Evolutionary conservation across 2,113 vertebrate species (phyloP).

Genomic region (Orientallactaga bullata): DNA sequence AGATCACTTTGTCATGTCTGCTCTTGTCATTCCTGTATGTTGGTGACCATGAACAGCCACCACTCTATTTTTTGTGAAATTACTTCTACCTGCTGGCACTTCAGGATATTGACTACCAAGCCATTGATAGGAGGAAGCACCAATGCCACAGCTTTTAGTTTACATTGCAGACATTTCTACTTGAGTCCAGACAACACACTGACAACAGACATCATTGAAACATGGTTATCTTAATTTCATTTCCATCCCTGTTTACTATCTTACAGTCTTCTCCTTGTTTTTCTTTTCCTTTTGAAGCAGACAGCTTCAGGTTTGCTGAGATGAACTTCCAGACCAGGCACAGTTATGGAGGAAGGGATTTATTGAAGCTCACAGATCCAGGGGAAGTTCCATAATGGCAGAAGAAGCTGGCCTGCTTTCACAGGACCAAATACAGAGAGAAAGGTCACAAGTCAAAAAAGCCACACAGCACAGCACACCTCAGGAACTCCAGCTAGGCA

Average conservation of each 20-base stretch:
- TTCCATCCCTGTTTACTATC: background rate
- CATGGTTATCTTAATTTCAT: background rate
- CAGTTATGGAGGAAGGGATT: too few species aligned
- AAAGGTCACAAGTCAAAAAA: too few species aligned
- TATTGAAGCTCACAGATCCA: too few species aligned
- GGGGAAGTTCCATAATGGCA: too few species aligned
- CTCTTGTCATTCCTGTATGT: background rate
- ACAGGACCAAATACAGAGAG: too few species aligned
- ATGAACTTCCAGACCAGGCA: too few species aligned
- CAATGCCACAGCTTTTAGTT: background rate
- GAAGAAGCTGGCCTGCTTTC: too few species aligned
- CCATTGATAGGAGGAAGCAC: background rate
- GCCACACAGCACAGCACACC: too few species aligned
- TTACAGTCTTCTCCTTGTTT: background rate
- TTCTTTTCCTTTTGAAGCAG: too few species aligned
- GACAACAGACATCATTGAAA: background rate
- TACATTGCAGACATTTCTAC: background rate
- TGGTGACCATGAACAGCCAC: background rate
- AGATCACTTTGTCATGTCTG: background rate
- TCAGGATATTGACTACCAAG: background rate
- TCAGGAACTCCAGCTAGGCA: too few species aligned
- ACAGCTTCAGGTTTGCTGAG: too few species aligned
- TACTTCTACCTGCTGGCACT: slow-evolving; percentile 23
- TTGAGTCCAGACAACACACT: background rate
- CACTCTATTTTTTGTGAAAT: background rate